Evolutionary conservation across 2,113 vertebrate genomes (phyloP).

Genomic region (Pungitius pungitius): DNA sequence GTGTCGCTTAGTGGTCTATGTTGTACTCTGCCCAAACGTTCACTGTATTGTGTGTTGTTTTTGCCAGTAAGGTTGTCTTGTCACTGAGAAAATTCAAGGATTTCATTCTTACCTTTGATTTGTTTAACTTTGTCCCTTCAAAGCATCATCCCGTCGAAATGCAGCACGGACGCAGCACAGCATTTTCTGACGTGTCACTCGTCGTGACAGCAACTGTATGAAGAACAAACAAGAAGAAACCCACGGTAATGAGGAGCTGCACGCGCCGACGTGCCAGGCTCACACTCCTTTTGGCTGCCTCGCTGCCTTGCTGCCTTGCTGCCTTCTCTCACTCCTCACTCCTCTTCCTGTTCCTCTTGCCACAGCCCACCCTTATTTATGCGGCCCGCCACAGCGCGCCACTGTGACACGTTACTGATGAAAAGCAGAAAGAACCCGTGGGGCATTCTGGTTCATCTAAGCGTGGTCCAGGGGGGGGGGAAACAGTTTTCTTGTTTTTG

Average conservation of each 20-base stretch:
- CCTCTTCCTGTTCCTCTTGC: slow-evolving; percentile 80
- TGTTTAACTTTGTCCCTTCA: slow-evolving; percentile 33
- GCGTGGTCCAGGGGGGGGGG: not conserved
- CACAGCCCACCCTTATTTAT: slow-evolving; percentile 75
- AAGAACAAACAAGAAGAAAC: slow-evolving; percentile 26
- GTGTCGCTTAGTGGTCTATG: not conserved
- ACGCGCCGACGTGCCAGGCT: slow-evolving; percentile 47
- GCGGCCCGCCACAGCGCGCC: slow-evolving; percentile 50
- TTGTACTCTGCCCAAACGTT: not conserved
- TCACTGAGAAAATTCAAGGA: not conserved
- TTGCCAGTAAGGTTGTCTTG: not conserved
- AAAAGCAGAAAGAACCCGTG: slow-evolving; percentile 2
- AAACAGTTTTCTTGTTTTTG: not conserved
- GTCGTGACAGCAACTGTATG: slow-evolving; percentile 20
- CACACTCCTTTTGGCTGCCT: slow-evolving; percentile 60
- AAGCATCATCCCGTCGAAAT: slow-evolving; percentile 65
- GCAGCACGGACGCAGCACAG: slow-evolving; percentile 25
- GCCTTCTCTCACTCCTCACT: slow-evolving; percentile 50
- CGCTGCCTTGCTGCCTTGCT: slow-evolving; percentile 35
- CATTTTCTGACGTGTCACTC: slow-evolving; percentile 53
- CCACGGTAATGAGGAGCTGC: slow-evolving; percentile 33
- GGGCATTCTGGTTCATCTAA: not conserved
- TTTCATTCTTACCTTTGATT: slow-evolving; percentile 53
- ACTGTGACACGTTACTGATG: slow-evolving; percentile 16
- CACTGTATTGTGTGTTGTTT: not conserved